Percentiles rank a stretch among this genome's conserved stretches.
These are phyloP conservation scores for Micronycteris hirsuta DNA, from an alignment of 2,113 vertebrate species.

Conservation along the genomic window DNA sequence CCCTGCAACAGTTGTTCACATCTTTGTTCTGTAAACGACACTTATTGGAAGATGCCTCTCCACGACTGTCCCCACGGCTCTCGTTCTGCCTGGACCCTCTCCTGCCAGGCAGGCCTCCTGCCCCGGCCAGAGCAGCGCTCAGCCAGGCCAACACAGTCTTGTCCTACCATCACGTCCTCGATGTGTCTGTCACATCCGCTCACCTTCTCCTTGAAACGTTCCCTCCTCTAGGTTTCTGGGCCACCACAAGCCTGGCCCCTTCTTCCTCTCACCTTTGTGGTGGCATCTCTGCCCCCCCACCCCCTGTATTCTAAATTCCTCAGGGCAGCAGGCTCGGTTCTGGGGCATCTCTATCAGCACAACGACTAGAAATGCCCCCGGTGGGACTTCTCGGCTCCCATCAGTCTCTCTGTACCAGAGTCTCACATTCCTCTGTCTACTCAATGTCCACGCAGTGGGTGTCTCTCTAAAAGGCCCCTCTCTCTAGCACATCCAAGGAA, in stretches of 20 bases:
- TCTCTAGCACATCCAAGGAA: rapidly evolving
- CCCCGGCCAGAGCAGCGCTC: not conserved
- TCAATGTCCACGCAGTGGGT: rapidly evolving
- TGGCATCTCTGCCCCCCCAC: too few relatives aligned
- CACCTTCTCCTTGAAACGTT: not conserved
- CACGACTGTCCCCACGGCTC: not conserved
- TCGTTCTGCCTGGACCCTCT: rapidly evolving
- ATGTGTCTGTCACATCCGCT: rapidly evolving
- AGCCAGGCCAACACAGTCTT: rapidly evolving
- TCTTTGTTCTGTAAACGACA: not conserved
- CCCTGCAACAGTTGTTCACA: rapidly evolving
- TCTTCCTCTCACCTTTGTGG: rapidly evolving
- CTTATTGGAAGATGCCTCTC: rapidly evolving
- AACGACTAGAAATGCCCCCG: rapidly evolving
- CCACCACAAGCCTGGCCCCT: rapidly evolving
- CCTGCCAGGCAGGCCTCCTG: rapidly evolving
- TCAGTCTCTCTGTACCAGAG: rapidly evolving
- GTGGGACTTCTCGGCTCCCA: rapidly evolving
- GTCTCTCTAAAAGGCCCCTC: rapidly evolving
- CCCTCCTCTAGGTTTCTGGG: not conserved
- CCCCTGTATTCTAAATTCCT: not conserved
- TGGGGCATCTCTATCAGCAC: rapidly evolving
- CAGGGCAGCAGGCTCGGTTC: too few relatives aligned
- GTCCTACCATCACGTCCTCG: rapidly evolving
- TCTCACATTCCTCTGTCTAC: rapidly evolving